These are phyloP conservation scores for Ceratitis capitata DNA, from an alignment of 1,140 invertebrate genomes.

Conservation along the genomic window DNA sequence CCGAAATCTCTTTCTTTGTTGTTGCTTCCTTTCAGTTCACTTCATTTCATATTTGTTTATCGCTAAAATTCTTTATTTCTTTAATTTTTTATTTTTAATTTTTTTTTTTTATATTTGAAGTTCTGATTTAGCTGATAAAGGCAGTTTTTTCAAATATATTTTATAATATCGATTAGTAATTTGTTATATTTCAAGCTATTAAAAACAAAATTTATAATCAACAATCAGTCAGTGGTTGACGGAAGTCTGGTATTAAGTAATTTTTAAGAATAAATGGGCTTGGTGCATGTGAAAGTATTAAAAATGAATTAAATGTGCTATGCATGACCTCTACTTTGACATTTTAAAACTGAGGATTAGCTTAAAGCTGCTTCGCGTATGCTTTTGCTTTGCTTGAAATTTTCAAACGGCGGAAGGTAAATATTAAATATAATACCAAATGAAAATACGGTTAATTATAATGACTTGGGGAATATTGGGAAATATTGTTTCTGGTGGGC, in stretches of 20 bases:
- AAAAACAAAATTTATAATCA: not conserved
- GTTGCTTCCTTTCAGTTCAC: not conserved
- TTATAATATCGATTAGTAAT: not conserved
- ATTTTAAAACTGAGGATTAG: too few species aligned
- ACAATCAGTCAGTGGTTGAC: not conserved
- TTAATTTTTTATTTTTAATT: too few species aligned
- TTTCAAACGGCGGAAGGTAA: not conserved
- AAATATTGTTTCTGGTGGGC: too few species aligned
- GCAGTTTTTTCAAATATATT: not conserved
- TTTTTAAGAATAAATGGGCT: too few species aligned
- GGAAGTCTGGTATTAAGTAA: not conserved
- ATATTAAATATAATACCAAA: too few species aligned
- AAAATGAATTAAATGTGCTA: too few species aligned
- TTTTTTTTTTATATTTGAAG: not conserved
- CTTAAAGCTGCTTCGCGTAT: too few species aligned
- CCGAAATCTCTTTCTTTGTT: too few species aligned
- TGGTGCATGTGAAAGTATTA: too few species aligned
- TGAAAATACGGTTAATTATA: too few species aligned
- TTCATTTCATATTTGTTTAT: not conserved
- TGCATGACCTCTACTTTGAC: too few species aligned
- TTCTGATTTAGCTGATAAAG: not conserved
- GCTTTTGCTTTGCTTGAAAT: not conserved
- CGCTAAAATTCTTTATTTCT: not conserved
- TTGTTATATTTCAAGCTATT: conserved; percentile 13
- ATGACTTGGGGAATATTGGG: too few species aligned